phyloP scores from a whole-genome alignment of 2,888 invertebrate species.

The Idaea straminata region DNA sequence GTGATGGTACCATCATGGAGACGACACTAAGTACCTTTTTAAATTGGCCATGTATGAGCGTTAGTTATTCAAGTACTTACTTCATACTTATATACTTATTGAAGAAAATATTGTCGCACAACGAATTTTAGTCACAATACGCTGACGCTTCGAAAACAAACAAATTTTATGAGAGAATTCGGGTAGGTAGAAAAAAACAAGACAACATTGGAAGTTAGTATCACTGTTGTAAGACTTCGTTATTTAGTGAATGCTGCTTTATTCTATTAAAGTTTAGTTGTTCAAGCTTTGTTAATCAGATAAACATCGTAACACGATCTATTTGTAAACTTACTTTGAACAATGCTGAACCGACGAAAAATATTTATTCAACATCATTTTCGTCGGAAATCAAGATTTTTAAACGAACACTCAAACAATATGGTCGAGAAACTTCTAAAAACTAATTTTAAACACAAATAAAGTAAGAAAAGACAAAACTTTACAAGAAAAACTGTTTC shows the following conservation, averaged over 20 bases:
- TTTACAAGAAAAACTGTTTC: too few species aligned
- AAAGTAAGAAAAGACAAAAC: not conserved
- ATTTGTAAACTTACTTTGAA: slow-evolving; percentile 35
- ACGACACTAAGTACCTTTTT: too few species aligned
- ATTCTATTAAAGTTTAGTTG: too few species aligned
- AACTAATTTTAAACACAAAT: not conserved
- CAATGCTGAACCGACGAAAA: slow-evolving; percentile 47
- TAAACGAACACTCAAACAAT: slow-evolving; percentile 3
- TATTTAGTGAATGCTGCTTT: too few species aligned
- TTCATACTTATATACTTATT: too few species aligned
- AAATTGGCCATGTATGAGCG: too few species aligned
- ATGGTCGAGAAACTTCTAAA: not conserved
- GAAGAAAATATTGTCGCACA: too few species aligned
- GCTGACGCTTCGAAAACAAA: not conserved
- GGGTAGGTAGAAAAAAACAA: slow-evolving; percentile 7
- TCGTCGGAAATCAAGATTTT: not conserved
- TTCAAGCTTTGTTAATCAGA: not conserved
- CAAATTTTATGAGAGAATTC: not conserved
- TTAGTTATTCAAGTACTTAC: too few species aligned
- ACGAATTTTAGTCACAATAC: not conserved
- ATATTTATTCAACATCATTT: slow-evolving; percentile 48
- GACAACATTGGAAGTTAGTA: not conserved
- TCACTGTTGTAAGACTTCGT: not conserved
- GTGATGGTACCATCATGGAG: too few species aligned
- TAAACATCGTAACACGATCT: not conserved